phyloP scores from a whole-genome alignment of 2,113 vertebrate species.

The Larimichthys crocea region DNA sequence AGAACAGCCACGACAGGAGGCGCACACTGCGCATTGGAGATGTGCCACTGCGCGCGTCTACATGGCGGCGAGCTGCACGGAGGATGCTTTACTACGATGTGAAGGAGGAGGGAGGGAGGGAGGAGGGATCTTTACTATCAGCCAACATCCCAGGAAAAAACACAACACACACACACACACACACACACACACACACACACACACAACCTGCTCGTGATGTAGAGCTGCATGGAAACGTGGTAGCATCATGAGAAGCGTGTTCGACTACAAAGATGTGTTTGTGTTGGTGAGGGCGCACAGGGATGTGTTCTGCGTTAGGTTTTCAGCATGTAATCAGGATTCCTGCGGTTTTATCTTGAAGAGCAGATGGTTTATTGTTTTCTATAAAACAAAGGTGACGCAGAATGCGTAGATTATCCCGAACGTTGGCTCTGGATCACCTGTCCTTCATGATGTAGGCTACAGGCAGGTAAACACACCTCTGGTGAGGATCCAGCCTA shows the following conservation, averaged over 20 bases:
- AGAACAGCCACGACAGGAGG: constrained; percentile 49
- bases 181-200: background rate
- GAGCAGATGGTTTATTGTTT: background rate
- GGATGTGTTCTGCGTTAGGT: background rate
- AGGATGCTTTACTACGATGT: constrained; percentile 62
- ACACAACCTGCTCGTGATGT: constrained; percentile 25
- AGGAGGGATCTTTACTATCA: constrained; percentile 28
- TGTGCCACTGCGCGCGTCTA: constrained; percentile 68
- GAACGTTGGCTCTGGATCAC: constrained; percentile 2
- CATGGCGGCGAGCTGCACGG: constrained; percentile 53
- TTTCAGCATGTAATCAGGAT: background rate
- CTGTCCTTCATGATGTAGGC: background rate
- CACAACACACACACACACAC: background rate
- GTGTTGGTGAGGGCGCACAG: background rate
- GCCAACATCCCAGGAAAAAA: background rate
- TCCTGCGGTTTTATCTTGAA: background rate
- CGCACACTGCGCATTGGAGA: constrained; percentile 71
- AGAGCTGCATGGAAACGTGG: background rate
- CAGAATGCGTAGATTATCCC: background rate
- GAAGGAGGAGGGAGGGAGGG: constrained; percentile 29
- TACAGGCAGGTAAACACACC: constrained; percentile 9
- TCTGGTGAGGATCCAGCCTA: background rate
- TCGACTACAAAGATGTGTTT: too few relatives aligned
- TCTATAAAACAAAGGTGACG: background rate
- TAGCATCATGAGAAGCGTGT: background rate